A percentile compares a stretch with the other conserved stretches of the same genome.
phyloP scores from a whole-genome alignment of 1,140 invertebrate genomes.

The Maniola jurtina region DNA sequence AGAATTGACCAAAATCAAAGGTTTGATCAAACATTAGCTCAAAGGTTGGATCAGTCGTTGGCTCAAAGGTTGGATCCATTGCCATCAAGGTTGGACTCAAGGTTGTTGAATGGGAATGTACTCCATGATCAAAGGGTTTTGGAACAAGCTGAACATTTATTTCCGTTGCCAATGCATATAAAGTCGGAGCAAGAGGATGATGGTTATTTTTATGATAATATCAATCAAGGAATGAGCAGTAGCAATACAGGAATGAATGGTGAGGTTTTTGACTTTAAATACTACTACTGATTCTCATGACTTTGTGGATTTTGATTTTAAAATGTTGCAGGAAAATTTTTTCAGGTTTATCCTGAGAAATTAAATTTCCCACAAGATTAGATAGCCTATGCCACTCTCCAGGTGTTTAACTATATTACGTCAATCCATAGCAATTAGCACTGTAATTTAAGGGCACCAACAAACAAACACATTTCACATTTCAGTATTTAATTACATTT shows the following conservation, averaged over 20 bases:
- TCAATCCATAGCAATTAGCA: no score
- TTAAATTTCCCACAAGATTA: no score
- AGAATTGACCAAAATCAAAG: slow-evolving; percentile 42
- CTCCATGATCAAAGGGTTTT: slow-evolving; percentile 44
- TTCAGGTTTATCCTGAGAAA: no score
- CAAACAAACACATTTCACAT: no score
- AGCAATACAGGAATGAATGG: slow-evolving; percentile 46
- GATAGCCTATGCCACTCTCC: no score
- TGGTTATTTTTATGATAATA: slow-evolving; percentile 63
- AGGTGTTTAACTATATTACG: no score
- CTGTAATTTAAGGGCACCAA: no score
- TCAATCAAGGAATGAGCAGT: slow-evolving; percentile 43
- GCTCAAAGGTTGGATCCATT: slow-evolving; percentile 41
- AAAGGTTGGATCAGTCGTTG: slow-evolving; percentile 43
- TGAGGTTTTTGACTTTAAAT: slow-evolving; percentile 37
- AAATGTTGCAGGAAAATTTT: background rate
- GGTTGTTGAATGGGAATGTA: slow-evolving; percentile 33
- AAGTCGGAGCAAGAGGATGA: slow-evolving; percentile 70
- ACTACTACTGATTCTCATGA: background rate
- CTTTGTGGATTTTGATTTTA: no score
- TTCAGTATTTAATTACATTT: no score
- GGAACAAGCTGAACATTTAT: slow-evolving; percentile 46
- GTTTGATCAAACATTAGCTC: slow-evolving; percentile 41
- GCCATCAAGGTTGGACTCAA: slow-evolving; percentile 40
- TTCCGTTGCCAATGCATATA: slow-evolving; percentile 64